phyloP scores from a whole-genome alignment of 2,888 invertebrate species.

The Scelioninae gen. 1 region DNA sequence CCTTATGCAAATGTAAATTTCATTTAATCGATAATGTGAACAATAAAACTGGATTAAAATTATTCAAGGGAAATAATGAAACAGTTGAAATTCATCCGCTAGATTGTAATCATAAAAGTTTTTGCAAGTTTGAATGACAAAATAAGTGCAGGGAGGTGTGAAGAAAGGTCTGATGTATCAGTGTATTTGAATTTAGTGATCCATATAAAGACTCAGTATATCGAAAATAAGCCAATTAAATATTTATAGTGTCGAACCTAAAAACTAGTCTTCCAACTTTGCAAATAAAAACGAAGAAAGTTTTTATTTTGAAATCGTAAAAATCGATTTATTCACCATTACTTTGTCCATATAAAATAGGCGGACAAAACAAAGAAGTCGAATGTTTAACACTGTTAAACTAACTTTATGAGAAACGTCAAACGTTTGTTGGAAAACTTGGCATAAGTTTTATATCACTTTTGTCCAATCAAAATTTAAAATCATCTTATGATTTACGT shows the following conservation, averaged over 20 bases:
- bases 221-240: neutral
- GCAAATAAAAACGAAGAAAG: neutral
- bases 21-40: constrained; percentile 37
- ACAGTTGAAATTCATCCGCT: constrained; percentile 29
- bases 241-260: neutral
- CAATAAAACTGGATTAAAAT: constrained; percentile 43
- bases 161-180: neutral
- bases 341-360: neutral
- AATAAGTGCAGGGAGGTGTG: constrained; percentile 6
- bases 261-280: neutral
- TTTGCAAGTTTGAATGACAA: neutral
- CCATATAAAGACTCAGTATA: no score
- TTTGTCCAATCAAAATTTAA: constrained; percentile 47
- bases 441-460: constrained; percentile 30
- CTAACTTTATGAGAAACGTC: constrained; percentile 26
- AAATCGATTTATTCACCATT: constrained; percentile 18
- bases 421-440: constrained; percentile 14
- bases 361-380: neutral
- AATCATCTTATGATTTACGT: constrained; percentile 44
- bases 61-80: constrained; percentile 27
- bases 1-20: constrained; percentile 22
- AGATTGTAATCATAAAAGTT: constrained; percentile 25
- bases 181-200: no score
- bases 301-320: constrained; percentile 2
- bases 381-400: constrained; percentile 25